A percentile compares a stretch with the other conserved stretches of the same genome.
Evolutionary conservation across 2,113 vertebrate species (phyloP).

Genomic region (Oncorhynchus kisutch): DNA sequence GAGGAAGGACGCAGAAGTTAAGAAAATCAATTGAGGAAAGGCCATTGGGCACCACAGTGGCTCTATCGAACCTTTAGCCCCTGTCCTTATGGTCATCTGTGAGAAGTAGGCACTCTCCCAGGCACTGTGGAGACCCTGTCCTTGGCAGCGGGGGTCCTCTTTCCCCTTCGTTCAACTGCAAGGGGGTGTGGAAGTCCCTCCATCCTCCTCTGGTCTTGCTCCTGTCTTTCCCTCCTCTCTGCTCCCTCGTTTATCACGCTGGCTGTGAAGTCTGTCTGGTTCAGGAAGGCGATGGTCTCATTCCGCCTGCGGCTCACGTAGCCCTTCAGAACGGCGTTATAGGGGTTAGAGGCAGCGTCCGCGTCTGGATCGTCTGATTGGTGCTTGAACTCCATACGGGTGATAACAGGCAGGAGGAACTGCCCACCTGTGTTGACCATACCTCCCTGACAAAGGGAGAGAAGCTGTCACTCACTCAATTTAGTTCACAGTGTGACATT

Average conservation of each 20-base stretch:
- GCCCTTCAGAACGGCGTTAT: too few relatives aligned
- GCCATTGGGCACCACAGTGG: too few relatives aligned
- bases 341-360: conserved; percentile 57
- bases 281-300: conserved; percentile 59
- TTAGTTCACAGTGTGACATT: too few relatives aligned
- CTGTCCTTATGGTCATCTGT: too few relatives aligned
- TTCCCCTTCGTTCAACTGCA: conserved; percentile 39
- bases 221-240: conserved; percentile 42
- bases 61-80: too few relatives aligned
- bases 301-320: conserved; percentile 72
- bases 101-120: too few relatives aligned
- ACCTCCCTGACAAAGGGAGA: conserved; percentile 13
- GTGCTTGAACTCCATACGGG: conserved; percentile 74
- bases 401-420: conserved; percentile 70
- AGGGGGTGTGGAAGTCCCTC: conserved; percentile 38
- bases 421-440: conserved; percentile 34
- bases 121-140: conserved; percentile 48
- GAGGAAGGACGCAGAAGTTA: too few relatives aligned
- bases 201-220: conserved; percentile 54
- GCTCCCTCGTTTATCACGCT: conserved; percentile 63
- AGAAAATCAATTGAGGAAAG: too few relatives aligned
- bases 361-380: conserved; percentile 49
- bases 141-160: conserved; percentile 55
- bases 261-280: conserved; percentile 63
- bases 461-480: too few relatives aligned